Evolutionary conservation across 2,113 vertebrate genomes (phyloP).

Genomic region (Gallinago jamesoni): DNA sequence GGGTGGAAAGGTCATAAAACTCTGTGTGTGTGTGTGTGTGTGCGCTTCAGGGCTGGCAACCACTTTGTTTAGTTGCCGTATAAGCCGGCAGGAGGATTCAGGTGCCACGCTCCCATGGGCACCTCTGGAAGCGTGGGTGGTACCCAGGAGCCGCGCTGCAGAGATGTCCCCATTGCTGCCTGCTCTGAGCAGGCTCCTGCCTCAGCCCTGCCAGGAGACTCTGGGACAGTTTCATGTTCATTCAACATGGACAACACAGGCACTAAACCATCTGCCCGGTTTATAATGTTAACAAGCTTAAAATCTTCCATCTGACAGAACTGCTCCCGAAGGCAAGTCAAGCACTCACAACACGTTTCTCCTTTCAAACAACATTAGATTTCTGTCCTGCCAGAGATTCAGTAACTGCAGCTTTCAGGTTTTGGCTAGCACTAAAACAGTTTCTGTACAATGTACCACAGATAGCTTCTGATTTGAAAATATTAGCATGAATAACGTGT

Average conservation of each 20-base stretch:
- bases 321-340: neutral
- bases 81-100: neutral
- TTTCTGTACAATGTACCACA: neutral
- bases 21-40: too few relatives aligned
- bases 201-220: neutral
- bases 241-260: neutral
- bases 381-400: neutral
- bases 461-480: neutral
- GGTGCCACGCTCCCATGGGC: rapidly evolving
- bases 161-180: neutral
- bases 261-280: neutral
- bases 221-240: neutral
- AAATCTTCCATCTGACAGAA: neutral
- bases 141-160: neutral
- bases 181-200: neutral
- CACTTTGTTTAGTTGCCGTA: neutral
- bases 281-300: neutral
- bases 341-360: neutral
- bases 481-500: neutral
- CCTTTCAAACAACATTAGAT: neutral
- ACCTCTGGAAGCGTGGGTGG: neutral
- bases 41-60: neutral
- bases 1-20: neutral
- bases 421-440: neutral
- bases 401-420: neutral